Percentiles rank a stretch among this genome's conserved stretches.
Conservation (phyloP, 2,113 vertebrate species). For the Paramormyrops kingsleyae region DNA sequence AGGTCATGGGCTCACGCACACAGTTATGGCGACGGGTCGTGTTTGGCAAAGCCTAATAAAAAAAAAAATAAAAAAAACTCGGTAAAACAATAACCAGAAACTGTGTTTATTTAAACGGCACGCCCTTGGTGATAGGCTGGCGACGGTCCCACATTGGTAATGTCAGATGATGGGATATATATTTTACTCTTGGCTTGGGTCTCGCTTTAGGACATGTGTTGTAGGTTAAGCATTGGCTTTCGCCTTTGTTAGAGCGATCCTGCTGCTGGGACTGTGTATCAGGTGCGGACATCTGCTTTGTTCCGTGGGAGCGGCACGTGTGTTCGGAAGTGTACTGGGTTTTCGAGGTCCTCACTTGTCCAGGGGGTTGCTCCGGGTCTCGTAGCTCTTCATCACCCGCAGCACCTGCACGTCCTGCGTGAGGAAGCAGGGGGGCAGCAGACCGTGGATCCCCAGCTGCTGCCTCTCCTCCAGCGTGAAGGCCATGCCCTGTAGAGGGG, state of each 20-base stretch:
- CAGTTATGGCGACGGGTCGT: neutral
- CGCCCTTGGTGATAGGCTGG: neutral
- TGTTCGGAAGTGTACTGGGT: neutral
- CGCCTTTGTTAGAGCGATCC: neutral
- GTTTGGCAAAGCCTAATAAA: neutral
- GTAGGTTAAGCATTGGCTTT: neutral
- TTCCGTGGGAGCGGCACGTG: neutral
- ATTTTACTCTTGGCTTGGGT: neutral
- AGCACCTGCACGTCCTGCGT: slow-evolving; percentile 91
- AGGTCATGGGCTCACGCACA: neutral
- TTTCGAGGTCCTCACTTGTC: slow-evolving; percentile 75
- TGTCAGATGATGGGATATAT: neutral
- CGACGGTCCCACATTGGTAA: neutral
- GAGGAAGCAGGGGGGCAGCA: slow-evolving; percentile 91
- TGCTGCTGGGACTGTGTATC: neutral
- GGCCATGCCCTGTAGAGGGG: slow-evolving; percentile 80
- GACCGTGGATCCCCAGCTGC: slow-evolving; percentile 92
- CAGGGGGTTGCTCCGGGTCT: slow-evolving; percentile 76
- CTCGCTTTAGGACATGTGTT: neutral
- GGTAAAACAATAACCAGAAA: neutral
- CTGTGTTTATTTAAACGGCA: neutral
- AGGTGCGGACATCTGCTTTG: neutral
- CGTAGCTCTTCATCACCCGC: slow-evolving; percentile 88
- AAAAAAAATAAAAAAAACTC: neutral
- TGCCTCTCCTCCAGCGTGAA: slow-evolving; percentile 89